These are phyloP conservation scores for Pogonus chalceus DNA, from an alignment of 1,140 invertebrate genomes.

Conservation along the genomic window DNA sequence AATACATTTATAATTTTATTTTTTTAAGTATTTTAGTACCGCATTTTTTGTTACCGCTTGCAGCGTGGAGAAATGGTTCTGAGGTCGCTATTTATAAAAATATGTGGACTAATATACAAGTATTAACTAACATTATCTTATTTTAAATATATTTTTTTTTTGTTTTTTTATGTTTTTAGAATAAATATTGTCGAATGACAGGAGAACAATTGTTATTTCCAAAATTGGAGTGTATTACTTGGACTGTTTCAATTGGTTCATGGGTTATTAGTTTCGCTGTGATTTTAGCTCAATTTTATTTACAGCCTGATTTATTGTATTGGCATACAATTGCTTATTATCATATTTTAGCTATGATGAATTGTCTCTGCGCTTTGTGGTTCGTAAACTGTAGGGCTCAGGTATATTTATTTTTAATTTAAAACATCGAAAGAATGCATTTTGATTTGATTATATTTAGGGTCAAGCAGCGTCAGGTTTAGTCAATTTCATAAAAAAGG, in stretches of 20 bases:
- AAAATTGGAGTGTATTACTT: slow-evolving; percentile 47
- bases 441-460: not conserved
- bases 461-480: slow-evolving; percentile 50
- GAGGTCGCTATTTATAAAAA: slow-evolving; percentile 61
- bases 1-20: slow-evolving; percentile 59
- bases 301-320: slow-evolving; percentile 53
- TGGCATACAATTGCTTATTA: slow-evolving; percentile 60
- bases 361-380: slow-evolving; percentile 56
- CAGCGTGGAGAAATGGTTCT: slow-evolving; percentile 52
- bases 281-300: slow-evolving; percentile 52
- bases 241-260: slow-evolving; percentile 48
- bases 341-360: slow-evolving; percentile 57
- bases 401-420: not conserved
- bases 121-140: slow-evolving; percentile 20
- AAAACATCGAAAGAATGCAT: no score
- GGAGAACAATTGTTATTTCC: slow-evolving; percentile 51
- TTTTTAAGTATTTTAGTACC: slow-evolving; percentile 58
- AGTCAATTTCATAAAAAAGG: slow-evolving; percentile 45
- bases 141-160: slow-evolving; percentile 18
- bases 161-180: no score
- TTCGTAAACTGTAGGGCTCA: slow-evolving; percentile 52
- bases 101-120: slow-evolving; percentile 62
- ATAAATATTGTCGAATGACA: slow-evolving; percentile 53
- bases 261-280: slow-evolving; percentile 49
- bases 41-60: slow-evolving; percentile 54